phyloP scores from a whole-genome alignment of 2,888 invertebrate genomes.

The Pollenia griseotomentosa region DNA sequence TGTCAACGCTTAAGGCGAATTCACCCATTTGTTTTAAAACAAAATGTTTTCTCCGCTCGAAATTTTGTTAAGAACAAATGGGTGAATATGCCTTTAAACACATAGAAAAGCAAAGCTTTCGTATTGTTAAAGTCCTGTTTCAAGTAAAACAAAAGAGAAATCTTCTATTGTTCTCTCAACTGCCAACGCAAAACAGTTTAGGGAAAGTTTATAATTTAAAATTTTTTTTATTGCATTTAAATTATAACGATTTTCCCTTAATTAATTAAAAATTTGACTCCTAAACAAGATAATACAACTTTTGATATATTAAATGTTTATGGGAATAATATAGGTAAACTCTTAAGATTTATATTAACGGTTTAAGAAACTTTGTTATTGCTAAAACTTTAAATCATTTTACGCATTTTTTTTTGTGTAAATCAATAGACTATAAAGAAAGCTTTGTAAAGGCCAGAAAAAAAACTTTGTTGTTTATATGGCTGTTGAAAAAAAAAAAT shows the following conservation, averaged over 20 bases:
- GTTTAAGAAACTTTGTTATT: slow-evolving; percentile 59
- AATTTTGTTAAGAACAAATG: too few species aligned
- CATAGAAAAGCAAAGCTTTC: slow-evolving; percentile 64
- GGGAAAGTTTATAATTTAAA: slow-evolving; percentile 65
- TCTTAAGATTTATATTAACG: slow-evolving; percentile 63
- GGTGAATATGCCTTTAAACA: neutral
- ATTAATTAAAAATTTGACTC: slow-evolving; percentile 11
- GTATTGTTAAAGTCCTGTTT: slow-evolving; percentile 36
- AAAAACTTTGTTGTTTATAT: slow-evolving; percentile 61
- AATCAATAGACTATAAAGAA: slow-evolving; percentile 43
- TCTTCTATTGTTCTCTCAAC: slow-evolving; percentile 17
- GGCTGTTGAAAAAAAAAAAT: slow-evolving; percentile 56
- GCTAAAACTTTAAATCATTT: neutral
- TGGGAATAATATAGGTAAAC: slow-evolving; percentile 53
- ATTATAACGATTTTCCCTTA: slow-evolving; percentile 50
- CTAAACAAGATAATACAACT: neutral
- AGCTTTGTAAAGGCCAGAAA: slow-evolving; percentile 65
- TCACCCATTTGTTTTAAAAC: too few species aligned
- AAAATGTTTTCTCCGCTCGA: too few species aligned
- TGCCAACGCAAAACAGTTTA: slow-evolving; percentile 41
- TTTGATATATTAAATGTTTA: slow-evolving; percentile 2
- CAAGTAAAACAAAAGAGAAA: slow-evolving; percentile 32
- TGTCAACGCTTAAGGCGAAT: neutral
- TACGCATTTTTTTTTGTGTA: neutral
- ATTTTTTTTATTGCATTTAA: slow-evolving; percentile 65